Conservation (phyloP, 1,140 invertebrate genomes). For the Drosophila paulistorum region DNA sequence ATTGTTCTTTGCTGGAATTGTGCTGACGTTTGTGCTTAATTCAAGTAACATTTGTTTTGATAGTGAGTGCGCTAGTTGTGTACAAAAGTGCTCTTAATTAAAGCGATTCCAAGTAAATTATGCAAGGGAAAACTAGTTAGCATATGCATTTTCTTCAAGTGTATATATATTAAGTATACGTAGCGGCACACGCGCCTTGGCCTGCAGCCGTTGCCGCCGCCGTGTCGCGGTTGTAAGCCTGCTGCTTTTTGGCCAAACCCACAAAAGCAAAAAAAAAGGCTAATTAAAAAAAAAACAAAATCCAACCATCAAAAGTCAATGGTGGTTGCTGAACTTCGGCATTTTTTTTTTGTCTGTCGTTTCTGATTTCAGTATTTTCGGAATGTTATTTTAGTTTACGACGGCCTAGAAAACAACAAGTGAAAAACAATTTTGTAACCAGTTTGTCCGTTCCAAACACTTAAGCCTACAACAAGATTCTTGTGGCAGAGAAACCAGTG, state of each 20-base stretch:
- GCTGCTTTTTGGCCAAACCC: conserved; percentile 23
- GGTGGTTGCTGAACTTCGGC: conserved; percentile 65
- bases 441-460: conserved; percentile 39
- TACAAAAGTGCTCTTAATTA: background rate
- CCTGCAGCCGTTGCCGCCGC: conserved; percentile 5
- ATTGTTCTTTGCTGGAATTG: conserved; percentile 1
- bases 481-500: conserved; percentile 51
- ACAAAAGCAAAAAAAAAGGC: conserved; percentile 25
- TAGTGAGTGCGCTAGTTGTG: background rate
- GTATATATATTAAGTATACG: conserved; percentile 64
- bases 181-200: conserved; percentile 59
- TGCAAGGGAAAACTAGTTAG: background rate
- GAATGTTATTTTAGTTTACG: conserved; percentile 9
- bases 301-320: conserved; percentile 23
- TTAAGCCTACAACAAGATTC: conserved; percentile 77
- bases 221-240: background rate
- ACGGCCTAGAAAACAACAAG: conserved; percentile 64
- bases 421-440: conserved; percentile 63
- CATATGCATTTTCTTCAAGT: background rate
- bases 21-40: background rate
- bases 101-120: background rate
- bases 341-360: conserved; percentile 66
- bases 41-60: background rate
- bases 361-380: background rate
- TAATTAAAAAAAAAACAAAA: conserved; percentile 67